These are phyloP conservation scores for Balaeniceps rex DNA, from an alignment of 2,113 vertebrate species.

Conservation along the genomic window DNA sequence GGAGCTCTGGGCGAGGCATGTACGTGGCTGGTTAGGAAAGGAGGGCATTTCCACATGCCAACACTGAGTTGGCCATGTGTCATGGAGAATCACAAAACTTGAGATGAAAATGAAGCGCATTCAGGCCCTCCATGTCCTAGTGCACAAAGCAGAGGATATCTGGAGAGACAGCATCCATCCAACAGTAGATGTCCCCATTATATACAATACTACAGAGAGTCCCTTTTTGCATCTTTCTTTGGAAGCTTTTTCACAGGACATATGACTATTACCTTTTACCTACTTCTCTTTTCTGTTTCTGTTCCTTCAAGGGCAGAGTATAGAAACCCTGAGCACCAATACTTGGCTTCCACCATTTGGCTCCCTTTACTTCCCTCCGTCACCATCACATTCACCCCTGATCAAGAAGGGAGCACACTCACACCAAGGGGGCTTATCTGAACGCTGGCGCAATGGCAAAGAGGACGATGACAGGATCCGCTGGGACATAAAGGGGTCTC, in stretches of 20 bases:
- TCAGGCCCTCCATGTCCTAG: neutral
- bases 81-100: neutral
- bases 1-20: neutral
- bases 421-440: slow-evolving; percentile 96
- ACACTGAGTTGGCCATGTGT: neutral
- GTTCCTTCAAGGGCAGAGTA: neutral
- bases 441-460: slow-evolving; percentile 79
- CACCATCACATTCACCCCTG: neutral
- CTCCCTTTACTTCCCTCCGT: neutral
- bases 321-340: neutral
- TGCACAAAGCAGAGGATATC: neutral
- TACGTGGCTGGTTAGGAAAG: neutral
- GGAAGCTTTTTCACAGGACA: neutral
- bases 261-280: neutral
- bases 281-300: neutral
- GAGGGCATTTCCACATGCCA: neutral
- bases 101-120: neutral
- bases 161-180: neutral
- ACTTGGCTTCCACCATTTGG: neutral
- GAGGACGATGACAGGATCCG: slow-evolving; percentile 84
- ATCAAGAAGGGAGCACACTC: slow-evolving; percentile 68
- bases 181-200: neutral
- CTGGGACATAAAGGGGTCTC: slow-evolving; percentile 86
- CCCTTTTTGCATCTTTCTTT: neutral
- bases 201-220: neutral